phyloP scores from a whole-genome alignment of 2,113 vertebrate species.

The Ictalurus furcatus region DNA sequence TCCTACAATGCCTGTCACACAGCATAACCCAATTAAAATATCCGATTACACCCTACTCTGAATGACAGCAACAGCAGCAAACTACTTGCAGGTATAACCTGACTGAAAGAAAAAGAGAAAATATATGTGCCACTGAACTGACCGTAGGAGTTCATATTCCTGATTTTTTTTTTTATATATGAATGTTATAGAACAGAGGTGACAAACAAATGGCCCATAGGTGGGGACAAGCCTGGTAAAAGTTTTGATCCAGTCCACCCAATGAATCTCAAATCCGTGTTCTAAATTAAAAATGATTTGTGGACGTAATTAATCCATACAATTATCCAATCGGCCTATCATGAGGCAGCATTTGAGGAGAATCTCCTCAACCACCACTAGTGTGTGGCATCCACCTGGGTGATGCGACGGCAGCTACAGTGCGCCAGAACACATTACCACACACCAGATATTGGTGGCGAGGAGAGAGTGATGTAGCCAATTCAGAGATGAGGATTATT shows the following conservation, averaged over 20 bases:
- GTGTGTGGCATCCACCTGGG: too few species aligned
- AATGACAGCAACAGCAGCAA: conserved; percentile 21
- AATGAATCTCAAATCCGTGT: not conserved
- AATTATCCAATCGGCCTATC: not conserved
- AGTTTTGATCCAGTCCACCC: not conserved
- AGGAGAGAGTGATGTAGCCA: too few species aligned
- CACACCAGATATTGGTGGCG: too few species aligned
- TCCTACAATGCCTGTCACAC: conserved; percentile 38
- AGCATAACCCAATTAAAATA: conserved; percentile 57
- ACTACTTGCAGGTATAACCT: not conserved
- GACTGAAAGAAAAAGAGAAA: not conserved
- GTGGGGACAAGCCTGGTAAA: not conserved
- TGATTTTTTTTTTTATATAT: not conserved
- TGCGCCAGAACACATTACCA: too few species aligned
- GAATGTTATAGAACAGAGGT: not conserved
- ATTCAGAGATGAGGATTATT: too few species aligned
- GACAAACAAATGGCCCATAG: not conserved
- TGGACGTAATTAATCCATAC: not conserved
- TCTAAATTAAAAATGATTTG: not conserved
- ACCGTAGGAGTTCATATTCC: not conserved
- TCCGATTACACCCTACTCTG: conserved; percentile 44
- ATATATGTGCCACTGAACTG: not conserved
- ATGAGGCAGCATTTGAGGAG: not conserved
- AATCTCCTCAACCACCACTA: too few species aligned
- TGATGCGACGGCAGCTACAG: too few species aligned